Evolutionary conservation across 1,140 invertebrate species (phyloP).

Genomic region (Drosophila nebulosa): DNA sequence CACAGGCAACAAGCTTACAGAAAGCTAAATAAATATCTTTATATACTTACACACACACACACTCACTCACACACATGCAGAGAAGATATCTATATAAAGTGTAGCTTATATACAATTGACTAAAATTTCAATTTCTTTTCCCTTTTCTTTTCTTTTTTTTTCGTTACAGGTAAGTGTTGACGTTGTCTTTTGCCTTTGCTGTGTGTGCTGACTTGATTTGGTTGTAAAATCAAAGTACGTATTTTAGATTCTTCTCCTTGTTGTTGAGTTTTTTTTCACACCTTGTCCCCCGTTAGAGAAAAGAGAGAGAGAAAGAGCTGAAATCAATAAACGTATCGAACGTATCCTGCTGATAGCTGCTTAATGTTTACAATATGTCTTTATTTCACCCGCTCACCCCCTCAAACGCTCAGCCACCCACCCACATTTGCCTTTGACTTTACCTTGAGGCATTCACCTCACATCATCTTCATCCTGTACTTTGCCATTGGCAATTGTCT

Average conservation of each 20-base stretch:
- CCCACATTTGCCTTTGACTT: conserved; percentile 67
- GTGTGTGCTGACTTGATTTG: conserved; percentile 20
- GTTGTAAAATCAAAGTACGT: conserved; percentile 78
- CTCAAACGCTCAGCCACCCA: too few relatives aligned
- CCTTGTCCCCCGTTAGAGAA: not conserved
- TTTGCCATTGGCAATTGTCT: conserved; percentile 34
- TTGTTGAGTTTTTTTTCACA: conserved; percentile 16
- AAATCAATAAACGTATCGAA: conserved; percentile 71
- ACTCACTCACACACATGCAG: conserved; percentile 8
- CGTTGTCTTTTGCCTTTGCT: conserved; percentile 37
- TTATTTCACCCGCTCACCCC: conserved; percentile 48
- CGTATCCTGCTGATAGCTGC: conserved; percentile 76
- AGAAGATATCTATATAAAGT: conserved; percentile 11
- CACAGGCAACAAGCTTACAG: conserved; percentile 60
- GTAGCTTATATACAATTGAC: conserved; percentile 52
- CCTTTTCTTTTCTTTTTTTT: conserved; percentile 24
- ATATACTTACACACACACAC: conserved; percentile 26
- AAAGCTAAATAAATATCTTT: conserved; percentile 62
- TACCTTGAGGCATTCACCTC: conserved; percentile 56
- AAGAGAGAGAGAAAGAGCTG: too few relatives aligned
- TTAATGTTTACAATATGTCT: conserved; percentile 79
- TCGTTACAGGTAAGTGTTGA: conserved; percentile 59
- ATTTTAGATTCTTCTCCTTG: conserved; percentile 30
- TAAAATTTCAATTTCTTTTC: conserved; percentile 72
- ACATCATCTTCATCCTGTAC: conserved; percentile 7